These are phyloP conservation scores for Zaprionus vittiger DNA, from an alignment of 1,140 invertebrate species.

Conservation along the genomic window DNA sequence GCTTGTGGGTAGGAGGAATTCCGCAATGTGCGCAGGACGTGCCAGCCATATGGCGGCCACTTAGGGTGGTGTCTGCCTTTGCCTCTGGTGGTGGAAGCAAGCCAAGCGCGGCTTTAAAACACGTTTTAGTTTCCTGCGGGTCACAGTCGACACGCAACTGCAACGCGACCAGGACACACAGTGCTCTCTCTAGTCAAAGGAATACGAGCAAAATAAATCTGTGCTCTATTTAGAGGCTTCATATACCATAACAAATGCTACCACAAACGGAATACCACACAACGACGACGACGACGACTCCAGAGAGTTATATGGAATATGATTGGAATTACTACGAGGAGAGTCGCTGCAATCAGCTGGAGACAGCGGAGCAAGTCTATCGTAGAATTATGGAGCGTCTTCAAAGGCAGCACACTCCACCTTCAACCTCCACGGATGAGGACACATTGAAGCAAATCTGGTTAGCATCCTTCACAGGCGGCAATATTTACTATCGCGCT, in stretches of 20 bases:
- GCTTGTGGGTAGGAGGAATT: slow-evolving; percentile 69
- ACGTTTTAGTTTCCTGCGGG: slow-evolving; percentile 53
- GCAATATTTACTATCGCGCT: slow-evolving; percentile 51
- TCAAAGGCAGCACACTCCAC: background rate
- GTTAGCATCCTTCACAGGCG: slow-evolving; percentile 64
- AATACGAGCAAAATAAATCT: slow-evolving; percentile 39
- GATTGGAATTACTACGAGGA: slow-evolving; percentile 33
- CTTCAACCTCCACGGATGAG: background rate
- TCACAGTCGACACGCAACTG: slow-evolving; percentile 53
- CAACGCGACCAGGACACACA: slow-evolving; percentile 60
- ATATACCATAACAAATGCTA: slow-evolving; percentile 47
- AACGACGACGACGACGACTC: background rate
- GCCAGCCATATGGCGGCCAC: slow-evolving; percentile 62
- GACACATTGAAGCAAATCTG: slow-evolving; percentile 56
- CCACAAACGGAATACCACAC: slow-evolving; percentile 43
- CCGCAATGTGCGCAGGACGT: slow-evolving; percentile 76
- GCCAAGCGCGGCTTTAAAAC: slow-evolving; percentile 51
- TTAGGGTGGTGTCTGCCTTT: slow-evolving; percentile 51
- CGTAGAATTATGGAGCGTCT: slow-evolving; percentile 48
- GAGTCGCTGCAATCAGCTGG: slow-evolving; percentile 49
- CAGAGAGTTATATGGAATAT: slow-evolving; percentile 8
- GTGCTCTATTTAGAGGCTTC: background rate
- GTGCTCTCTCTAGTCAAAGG: slow-evolving; percentile 50
- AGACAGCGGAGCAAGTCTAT: slow-evolving; percentile 57
- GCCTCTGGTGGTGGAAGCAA: slow-evolving; percentile 36